Evolutionary conservation across 2,888 invertebrate genomes (phyloP), one percentile per base, ranked within the genome.

Genomic region (Phrixothrix hirtus): DNA sequence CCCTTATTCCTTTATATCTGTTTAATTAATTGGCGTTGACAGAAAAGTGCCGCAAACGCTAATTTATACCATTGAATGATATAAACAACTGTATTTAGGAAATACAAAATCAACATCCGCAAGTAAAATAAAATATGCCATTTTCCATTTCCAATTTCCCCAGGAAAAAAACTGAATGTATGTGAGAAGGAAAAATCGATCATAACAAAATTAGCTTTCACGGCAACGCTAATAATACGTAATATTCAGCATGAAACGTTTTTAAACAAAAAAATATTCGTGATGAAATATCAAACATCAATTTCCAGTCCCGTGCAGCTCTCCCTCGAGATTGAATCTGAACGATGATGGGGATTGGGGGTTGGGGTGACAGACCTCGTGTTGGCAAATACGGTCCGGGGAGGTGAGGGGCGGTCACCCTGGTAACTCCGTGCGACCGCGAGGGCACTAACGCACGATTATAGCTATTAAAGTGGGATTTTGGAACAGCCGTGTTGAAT

Each of bases 391-490:
- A 68, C 63, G 65, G 60, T 58, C 57, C 60, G 55, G 63, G 61
- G 57, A 55, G 62, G 61, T 60, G 62, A 57, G 59, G 63, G 65
- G 68, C 66, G 68, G 67, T 71, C 70, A 71, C 70, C 70, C 67
- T 68, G 70, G 71, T 67, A 71, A 71, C 70, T 68, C 65, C 59
- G 63, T 62, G 62, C 65, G 64, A 68, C 68, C 69, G 67, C 67
- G 63, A 62, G 67, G 67, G 67, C 64, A 67, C 70, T 70, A 69
- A 70, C 67, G 68, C 69, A 67, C 70, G 72, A 72, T 72, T 72
- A 72, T 72, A 70, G 70, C 71, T 72, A 71, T 72, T 72, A 72
- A 72, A 71, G 63, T 67, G 63, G 70, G 69, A 71, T 71, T 71
- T 69, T 70, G 67, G 65, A 70, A 62, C 63, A 61, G 55, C 62